Percentiles rank a stretch among this genome's conserved stretches.
phyloP scores from a whole-genome alignment of 2,113 vertebrate species.

The Neogale vison region DNA sequence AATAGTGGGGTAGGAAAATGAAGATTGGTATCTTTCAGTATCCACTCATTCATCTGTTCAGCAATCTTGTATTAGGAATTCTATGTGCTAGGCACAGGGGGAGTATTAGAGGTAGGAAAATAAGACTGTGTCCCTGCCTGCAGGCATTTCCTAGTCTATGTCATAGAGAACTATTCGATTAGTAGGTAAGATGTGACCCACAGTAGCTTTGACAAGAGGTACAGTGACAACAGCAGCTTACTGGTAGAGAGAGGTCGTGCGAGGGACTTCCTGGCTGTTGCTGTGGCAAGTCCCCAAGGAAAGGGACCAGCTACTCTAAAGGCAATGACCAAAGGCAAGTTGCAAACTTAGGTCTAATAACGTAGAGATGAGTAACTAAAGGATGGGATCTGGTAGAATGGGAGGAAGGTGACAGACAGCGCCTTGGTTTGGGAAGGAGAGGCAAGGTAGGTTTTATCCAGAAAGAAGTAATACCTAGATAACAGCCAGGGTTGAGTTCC shows the following conservation, averaged over 20 bases:
- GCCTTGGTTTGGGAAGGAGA: neutral
- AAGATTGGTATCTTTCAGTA: constrained; percentile 28
- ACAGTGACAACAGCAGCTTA: neutral
- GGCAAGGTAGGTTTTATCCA: neutral
- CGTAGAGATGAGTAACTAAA: neutral
- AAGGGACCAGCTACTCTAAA: neutral
- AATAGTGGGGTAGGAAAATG: neutral
- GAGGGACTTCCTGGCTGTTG: neutral
- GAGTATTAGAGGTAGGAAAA: neutral
- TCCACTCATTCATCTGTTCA: neutral
- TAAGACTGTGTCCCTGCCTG: neutral
- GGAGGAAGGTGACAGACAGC: neutral
- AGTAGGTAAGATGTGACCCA: neutral
- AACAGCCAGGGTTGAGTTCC: neutral
- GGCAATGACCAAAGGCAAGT: neutral
- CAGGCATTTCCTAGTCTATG: neutral
- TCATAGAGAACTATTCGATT: neutral
- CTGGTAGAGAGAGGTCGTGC: neutral
- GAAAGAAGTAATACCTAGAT: neutral
- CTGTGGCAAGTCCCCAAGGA: neutral
- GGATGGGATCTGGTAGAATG: neutral
- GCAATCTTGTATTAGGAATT: neutral
- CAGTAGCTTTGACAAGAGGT: neutral
- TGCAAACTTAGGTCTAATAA: neutral
- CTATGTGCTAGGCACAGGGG: neutral